Percentiles rank a stretch among this genome's conserved stretches.
Conservation (phyloP, 2,888 invertebrate genomes). For the Orchesella flavescens region DNA sequence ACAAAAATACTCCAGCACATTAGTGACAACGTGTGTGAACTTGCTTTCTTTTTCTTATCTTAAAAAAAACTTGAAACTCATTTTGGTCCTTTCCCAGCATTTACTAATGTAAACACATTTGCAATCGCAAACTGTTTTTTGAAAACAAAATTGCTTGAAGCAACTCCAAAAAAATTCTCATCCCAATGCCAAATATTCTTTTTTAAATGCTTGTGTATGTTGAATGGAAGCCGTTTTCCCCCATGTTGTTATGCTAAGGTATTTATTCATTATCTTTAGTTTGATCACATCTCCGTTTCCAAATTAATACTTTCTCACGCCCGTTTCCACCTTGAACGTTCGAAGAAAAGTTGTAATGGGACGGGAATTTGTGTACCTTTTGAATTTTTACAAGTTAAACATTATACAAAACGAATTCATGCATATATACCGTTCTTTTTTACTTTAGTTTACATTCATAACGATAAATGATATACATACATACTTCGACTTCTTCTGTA, state of each 20-base stretch:
- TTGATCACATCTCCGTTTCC: constrained; percentile 21
- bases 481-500: too few relatives aligned
- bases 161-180: neutral
- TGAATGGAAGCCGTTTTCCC: neutral
- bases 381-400: too few relatives aligned
- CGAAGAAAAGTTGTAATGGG: neutral
- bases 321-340: constrained; percentile 12
- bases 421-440: neutral
- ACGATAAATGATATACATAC: neutral
- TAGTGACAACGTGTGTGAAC: neutral
- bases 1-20: neutral
- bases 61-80: too few relatives aligned
- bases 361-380: too few relatives aligned
- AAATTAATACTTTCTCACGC: constrained; percentile 21
- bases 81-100: neutral
- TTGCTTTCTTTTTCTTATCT: neutral
- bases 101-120: neutral
- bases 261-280: constrained; percentile 12
- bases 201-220: neutral
- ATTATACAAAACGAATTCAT: neutral
- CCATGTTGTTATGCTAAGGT: neutral
- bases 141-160: neutral
- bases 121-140: neutral
- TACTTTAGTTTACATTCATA: neutral
- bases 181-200: neutral